phyloP scores from a whole-genome alignment of 1,140 invertebrate genomes.

The Augochlora pura region DNA sequence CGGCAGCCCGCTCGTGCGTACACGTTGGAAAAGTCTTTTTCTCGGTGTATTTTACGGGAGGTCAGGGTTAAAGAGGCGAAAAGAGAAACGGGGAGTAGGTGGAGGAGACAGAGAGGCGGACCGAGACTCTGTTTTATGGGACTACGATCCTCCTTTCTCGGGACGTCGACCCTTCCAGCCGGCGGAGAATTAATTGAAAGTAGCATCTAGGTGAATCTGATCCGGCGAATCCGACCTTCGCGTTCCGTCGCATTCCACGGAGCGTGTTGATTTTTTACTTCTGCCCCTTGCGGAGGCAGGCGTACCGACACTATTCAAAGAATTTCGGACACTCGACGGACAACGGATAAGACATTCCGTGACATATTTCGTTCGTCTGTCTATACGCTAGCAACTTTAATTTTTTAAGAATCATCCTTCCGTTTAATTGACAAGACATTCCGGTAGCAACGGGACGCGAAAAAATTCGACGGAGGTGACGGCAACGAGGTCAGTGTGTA shows the following conservation, averaged over 20 bases:
- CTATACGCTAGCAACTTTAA: too few species aligned
- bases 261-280: background rate
- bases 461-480: too few species aligned
- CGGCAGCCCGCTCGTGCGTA: constrained; percentile 70
- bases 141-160: constrained; percentile 40
- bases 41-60: constrained; percentile 74
- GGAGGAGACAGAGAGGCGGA: constrained; percentile 28
- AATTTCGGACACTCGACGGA: background rate
- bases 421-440: too few species aligned
- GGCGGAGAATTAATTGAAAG: constrained; percentile 45
- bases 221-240: constrained; percentile 11
- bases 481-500: too few species aligned
- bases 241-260: background rate
- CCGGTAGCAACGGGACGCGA: too few species aligned
- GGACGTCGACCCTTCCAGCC: constrained; percentile 35
- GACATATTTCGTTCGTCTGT: too few species aligned
- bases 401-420: too few species aligned
- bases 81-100: constrained; percentile 54
- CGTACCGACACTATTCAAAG: too few species aligned
- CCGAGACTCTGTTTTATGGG: constrained; percentile 58
- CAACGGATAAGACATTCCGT: background rate
- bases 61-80: constrained; percentile 77
- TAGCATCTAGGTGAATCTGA: constrained; percentile 33
- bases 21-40: constrained; percentile 76
- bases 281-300: background rate